These are phyloP conservation scores for Aphrophora alni DNA, from an alignment of 2,888 invertebrate species.

Conservation along the genomic window DNA sequence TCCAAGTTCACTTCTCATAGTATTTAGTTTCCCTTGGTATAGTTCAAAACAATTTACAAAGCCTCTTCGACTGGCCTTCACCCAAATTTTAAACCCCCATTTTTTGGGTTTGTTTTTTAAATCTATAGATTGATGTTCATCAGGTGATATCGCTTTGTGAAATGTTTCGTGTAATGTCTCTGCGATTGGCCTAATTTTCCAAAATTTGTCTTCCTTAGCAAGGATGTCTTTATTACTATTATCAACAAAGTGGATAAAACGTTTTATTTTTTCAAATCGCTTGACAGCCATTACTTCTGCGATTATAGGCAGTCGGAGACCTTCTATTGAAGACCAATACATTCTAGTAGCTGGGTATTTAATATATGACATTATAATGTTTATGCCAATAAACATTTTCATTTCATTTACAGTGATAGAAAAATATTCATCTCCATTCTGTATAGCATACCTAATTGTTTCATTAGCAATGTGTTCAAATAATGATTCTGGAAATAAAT, in stretches of 20 bases:
- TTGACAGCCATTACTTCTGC: conserved; percentile 25
- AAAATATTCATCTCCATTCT: conserved; percentile 36
- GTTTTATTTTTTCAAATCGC: conserved; percentile 27
- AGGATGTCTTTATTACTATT: conserved; percentile 13
- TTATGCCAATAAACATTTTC: conserved; percentile 40
- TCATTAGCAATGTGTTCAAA: conserved; percentile 38
- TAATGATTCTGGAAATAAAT: conserved; percentile 41
- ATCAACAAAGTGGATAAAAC: conserved; percentile 20
- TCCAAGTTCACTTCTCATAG: conserved; percentile 11
- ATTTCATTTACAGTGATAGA: conserved; percentile 33
- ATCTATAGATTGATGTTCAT: conserved; percentile 24
- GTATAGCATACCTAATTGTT: conserved; percentile 40
- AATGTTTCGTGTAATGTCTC: conserved; percentile 26
- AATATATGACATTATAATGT: conserved; percentile 46
- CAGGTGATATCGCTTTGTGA: not conserved
- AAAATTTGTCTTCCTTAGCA: conserved; percentile 43
- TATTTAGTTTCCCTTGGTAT: conserved; percentile 19
- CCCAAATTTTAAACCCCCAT: conserved; percentile 32
- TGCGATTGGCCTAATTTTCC: conserved; percentile 17
- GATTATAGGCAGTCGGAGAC: conserved; percentile 17
- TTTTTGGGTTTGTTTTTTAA: conserved; percentile 24
- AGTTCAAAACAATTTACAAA: conserved; percentile 30
- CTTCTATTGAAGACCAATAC: conserved; percentile 27
- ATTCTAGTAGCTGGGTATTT: conserved; percentile 41
- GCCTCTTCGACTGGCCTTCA: conserved; percentile 18